A percentile compares a stretch with the other conserved stretches of the same genome.
Conservation (phyloP, 1,140 invertebrate genomes). For the Zaprionus capensis region DNA sequence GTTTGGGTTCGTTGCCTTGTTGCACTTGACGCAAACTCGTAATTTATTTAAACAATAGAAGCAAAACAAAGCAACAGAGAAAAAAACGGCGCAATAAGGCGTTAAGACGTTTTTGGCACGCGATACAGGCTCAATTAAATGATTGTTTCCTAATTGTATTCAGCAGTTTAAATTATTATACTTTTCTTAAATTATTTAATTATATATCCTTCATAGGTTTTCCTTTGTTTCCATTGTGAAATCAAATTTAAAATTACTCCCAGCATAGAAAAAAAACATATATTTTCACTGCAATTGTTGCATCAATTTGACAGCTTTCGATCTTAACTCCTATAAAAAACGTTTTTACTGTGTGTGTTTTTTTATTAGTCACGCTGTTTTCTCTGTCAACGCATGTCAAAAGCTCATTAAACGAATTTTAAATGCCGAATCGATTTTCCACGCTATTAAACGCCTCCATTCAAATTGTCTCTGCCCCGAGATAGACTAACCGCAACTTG, state of each 20-base stretch:
- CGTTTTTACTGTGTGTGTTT: not conserved
- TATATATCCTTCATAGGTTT: not conserved
- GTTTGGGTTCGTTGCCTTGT: conserved; percentile 38
- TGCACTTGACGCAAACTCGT: conserved; percentile 38
- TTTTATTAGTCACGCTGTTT: conserved; percentile 22
- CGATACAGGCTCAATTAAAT: conserved; percentile 24
- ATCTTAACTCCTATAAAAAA: not conserved
- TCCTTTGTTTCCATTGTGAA: not conserved
- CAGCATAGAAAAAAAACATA: not conserved
- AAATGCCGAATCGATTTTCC: conserved; percentile 73
- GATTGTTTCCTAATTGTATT: not conserved
- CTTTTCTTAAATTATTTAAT: conserved; percentile 3
- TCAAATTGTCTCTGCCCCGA: conserved; percentile 37
- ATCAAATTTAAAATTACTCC: not conserved
- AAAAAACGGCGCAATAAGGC: not conserved
- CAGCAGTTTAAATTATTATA: not conserved
- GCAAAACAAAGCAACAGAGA: not conserved
- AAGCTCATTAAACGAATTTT: conserved; percentile 60
- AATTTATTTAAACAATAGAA: conserved; percentile 32
- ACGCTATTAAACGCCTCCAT: conserved; percentile 42
- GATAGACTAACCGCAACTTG: not conserved
- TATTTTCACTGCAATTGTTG: not conserved
- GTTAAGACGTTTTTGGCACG: conserved; percentile 30
- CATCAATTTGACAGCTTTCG: not conserved
- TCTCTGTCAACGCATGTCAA: conserved; percentile 57